These are phyloP conservation scores for Acanthisitta chloris DNA, from an alignment of 2,113 vertebrate genomes.

Conservation along the genomic window DNA sequence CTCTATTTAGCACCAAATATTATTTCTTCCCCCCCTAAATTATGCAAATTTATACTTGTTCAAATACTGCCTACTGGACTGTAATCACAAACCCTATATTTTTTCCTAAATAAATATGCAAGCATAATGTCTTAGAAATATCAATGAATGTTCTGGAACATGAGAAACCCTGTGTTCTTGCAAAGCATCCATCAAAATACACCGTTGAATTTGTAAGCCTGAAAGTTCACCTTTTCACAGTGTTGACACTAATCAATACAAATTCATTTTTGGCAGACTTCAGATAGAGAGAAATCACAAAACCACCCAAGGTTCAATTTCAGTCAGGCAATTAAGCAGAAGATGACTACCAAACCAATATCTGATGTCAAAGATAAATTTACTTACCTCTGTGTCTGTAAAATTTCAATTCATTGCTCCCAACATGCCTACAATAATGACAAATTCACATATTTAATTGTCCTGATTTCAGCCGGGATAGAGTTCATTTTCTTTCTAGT, in stretches of 20 bases:
- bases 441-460: background rate
- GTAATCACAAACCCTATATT: fast-evolving
- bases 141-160: background rate
- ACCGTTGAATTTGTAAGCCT: background rate
- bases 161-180: background rate
- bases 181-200: background rate
- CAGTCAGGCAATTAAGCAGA: background rate
- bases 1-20: background rate
- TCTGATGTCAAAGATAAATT: background rate
- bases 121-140: background rate
- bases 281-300: background rate
- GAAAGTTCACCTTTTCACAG: background rate
- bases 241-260: background rate
- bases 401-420: background rate
- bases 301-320: background rate
- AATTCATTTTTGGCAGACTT: background rate
- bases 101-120: background rate
- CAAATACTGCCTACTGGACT: background rate
- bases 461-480: background rate
- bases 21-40: background rate
- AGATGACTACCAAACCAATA: background rate
- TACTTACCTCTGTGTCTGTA: background rate
- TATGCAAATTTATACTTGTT: background rate
- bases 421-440: background rate
- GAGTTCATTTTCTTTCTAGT: background rate